These are phyloP conservation scores for Myripristis jacobus DNA, from an alignment of 2,797 vertebrate genomes.

Conservation along the genomic window DNA sequence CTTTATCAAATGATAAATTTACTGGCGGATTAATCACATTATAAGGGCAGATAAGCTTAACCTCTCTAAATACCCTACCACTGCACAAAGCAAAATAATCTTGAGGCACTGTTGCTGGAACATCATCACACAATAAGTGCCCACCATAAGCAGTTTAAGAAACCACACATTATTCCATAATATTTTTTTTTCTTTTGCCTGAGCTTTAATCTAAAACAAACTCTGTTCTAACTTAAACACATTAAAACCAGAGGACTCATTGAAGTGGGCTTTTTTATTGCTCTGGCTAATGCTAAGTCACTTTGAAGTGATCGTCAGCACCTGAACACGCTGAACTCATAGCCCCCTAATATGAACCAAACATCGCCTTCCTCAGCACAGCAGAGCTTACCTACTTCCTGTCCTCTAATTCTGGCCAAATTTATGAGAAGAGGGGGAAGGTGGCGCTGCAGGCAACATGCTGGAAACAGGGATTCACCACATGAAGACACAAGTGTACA, in stretches of 20 bases:
- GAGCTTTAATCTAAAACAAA: constrained; percentile 47
- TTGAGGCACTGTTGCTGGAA: constrained; percentile 39
- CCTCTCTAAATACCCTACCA: constrained; percentile 26
- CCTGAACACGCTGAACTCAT: constrained; percentile 33
- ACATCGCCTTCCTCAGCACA: constrained; percentile 53
- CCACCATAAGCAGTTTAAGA: constrained; percentile 44
- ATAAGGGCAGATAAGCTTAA: constrained; percentile 50
- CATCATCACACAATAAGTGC: constrained; percentile 49
- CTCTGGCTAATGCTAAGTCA: constrained; percentile 50
- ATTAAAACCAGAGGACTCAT: constrained; percentile 55
- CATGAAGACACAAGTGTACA: background rate
- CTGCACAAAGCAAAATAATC: constrained; percentile 47
- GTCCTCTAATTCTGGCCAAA: constrained; percentile 42
- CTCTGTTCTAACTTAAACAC: constrained; percentile 49
- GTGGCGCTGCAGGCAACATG: constrained; percentile 1
- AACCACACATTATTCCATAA: constrained; percentile 22
- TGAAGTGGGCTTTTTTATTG: constrained; percentile 71
- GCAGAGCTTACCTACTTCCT: constrained; percentile 67
- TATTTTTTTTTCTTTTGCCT: constrained; percentile 33
- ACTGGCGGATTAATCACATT: constrained; percentile 66
- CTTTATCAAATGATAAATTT: constrained; percentile 73
- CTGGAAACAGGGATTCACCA: constrained; percentile 19
- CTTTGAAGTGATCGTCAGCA: constrained; percentile 69
- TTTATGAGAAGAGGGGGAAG: constrained; percentile 10
- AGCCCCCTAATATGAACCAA: constrained; percentile 63